Conservation (phyloP, 2,888 invertebrate genomes). For the Lasioglossum morio region DNA sequence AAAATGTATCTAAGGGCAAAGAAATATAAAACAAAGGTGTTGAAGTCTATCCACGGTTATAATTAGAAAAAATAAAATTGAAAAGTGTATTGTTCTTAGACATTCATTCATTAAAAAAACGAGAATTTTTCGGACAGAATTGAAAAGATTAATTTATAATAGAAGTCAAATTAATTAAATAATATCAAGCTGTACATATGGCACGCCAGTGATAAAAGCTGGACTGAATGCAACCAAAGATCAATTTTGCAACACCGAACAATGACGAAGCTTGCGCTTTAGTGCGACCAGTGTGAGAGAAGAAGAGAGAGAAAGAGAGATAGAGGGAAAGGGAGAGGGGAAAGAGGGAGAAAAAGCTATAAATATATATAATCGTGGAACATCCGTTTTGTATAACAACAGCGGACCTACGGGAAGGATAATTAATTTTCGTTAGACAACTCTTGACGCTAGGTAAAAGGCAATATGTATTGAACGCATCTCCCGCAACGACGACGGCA, state of each 20-base stretch:
- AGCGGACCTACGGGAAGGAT: slow-evolving; percentile 59
- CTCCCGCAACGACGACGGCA: slow-evolving; percentile 61
- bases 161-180: neutral
- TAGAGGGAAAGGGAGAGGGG: too few species aligned
- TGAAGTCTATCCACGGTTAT: too few species aligned
- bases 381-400: slow-evolving; percentile 45
- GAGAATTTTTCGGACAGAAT: neutral
- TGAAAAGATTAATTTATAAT: neutral
- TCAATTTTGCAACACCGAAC: neutral
- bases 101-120: neutral
- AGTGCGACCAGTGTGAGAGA: neutral
- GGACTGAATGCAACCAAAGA: neutral
- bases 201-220: neutral
- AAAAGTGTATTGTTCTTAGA: too few species aligned
- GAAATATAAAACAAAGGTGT: too few species aligned
- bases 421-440: slow-evolving; percentile 73
- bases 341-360: slow-evolving; percentile 27
- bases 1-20: too few species aligned
- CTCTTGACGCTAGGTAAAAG: slow-evolving; percentile 59
- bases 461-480: slow-evolving; percentile 68
- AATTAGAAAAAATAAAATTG: too few species aligned
- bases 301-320: neutral
- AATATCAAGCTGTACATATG: neutral
- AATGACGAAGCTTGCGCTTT: neutral
- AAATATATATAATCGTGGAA: slow-evolving; percentile 26